These are phyloP conservation scores for Stenopsyche tienmushanensis DNA, from an alignment of 1,140 invertebrate species.

Conservation along the genomic window DNA sequence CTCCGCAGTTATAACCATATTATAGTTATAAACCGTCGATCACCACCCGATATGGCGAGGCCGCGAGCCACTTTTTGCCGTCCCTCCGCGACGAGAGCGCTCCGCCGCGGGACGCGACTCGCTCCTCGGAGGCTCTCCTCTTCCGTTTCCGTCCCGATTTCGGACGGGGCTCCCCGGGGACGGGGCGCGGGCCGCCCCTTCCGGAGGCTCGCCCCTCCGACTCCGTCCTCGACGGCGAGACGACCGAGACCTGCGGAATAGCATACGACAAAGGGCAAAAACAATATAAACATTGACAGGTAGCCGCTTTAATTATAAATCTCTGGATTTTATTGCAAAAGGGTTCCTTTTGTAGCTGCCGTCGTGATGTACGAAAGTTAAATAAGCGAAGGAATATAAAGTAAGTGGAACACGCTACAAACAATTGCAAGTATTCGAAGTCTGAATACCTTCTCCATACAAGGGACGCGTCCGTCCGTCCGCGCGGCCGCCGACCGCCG, in stretches of 20 bases:
- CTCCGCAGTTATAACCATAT: conserved; percentile 17
- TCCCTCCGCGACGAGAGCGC: conserved; percentile 8
- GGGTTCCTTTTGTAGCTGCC: not conserved
- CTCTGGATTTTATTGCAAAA: conserved; percentile 6
- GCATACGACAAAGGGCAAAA: not conserved
- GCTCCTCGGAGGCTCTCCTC: not conserved
- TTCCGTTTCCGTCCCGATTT: not conserved
- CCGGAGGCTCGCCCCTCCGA: too few relatives aligned
- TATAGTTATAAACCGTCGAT: conserved; percentile 31
- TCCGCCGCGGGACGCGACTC: conserved; percentile 4
- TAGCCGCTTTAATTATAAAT: conserved; percentile 1
- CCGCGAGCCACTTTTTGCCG: not conserved
- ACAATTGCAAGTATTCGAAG: conserved; percentile 38
- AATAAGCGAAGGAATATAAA: conserved; percentile 31
- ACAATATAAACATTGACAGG: not conserved
- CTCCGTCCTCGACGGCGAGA: not conserved
- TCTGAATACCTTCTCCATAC: conserved; percentile 27
- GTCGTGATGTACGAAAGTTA: conserved; percentile 3
- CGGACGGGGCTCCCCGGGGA: too few relatives aligned
- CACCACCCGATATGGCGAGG: conserved; percentile 24
- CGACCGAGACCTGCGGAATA: not conserved
- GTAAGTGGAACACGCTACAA: conserved; percentile 26
- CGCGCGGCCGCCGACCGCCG: not conserved
- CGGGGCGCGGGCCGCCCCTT: too few relatives aligned
- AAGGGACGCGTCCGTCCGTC: conserved; percentile 8